Percentiles rank a stretch among this genome's conserved stretches.
Conservation (phyloP, 2,888 invertebrate species). For the Pasiphila rectangulata region DNA sequence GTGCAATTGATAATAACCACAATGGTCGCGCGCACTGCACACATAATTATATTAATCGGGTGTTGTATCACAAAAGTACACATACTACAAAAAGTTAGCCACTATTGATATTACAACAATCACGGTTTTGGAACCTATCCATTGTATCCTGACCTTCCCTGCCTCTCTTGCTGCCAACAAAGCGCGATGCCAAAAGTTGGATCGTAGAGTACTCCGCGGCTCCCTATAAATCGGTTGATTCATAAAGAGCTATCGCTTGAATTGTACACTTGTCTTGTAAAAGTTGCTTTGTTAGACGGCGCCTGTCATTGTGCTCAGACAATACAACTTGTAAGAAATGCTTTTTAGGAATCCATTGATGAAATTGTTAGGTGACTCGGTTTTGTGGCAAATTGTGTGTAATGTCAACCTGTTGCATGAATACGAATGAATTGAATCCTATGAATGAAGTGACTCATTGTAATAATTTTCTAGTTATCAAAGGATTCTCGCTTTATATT, state of each 20-base stretch:
- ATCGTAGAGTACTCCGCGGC: constrained; percentile 50
- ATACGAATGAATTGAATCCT: constrained; percentile 46
- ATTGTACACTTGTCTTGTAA: constrained; percentile 81
- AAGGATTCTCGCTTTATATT: constrained; percentile 13
- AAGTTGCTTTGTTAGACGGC: constrained; percentile 72
- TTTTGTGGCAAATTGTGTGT: constrained; percentile 64
- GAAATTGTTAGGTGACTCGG: constrained; percentile 67
- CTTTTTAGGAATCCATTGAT: constrained; percentile 80
- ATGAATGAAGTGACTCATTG: constrained; percentile 46
- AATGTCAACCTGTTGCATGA: constrained; percentile 70
- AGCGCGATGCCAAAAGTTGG: constrained; percentile 39
- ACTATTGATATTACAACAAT: constrained; percentile 78
- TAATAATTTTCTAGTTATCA: constrained; percentile 26
- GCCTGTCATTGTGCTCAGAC: constrained; percentile 76
- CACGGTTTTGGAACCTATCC: constrained; percentile 74
- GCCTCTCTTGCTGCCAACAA: constrained; percentile 39
- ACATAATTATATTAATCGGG: constrained; percentile 71
- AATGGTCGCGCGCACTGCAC: constrained; percentile 44
- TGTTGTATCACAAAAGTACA: constrained; percentile 66
- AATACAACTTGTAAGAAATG: constrained; percentile 79
- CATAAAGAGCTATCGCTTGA: constrained; percentile 77
- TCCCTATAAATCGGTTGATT: constrained; percentile 63
- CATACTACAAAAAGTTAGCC: constrained; percentile 71
- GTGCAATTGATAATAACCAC: constrained; percentile 22
- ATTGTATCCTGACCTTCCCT: constrained; percentile 48